Percentiles rank a stretch among this genome's conserved stretches.
Conservation (phyloP, 2,888 invertebrate species). For the Frankliniella intonsa region DNA sequence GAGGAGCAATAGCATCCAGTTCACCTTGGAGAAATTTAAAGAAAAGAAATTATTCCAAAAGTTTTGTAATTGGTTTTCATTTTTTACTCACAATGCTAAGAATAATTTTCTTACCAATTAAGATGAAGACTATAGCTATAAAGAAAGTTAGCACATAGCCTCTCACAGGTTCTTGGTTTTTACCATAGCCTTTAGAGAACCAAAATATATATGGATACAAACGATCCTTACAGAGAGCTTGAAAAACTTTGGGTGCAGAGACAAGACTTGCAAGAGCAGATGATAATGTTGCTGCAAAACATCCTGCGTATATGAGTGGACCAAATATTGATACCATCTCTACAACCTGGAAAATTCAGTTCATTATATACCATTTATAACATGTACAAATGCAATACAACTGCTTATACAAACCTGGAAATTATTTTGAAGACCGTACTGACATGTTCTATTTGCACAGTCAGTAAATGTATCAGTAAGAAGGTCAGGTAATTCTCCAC, state of each 20-base stretch:
- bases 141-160: conserved; percentile 90
- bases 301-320: conserved; percentile 92
- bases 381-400: no score
- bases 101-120: conserved; percentile 64
- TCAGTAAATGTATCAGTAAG: conserved; percentile 54
- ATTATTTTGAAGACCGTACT: conserved; percentile 71
- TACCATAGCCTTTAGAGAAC: conserved; percentile 84
- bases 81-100: conserved; percentile 29
- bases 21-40: conserved; percentile 56
- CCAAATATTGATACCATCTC: conserved; percentile 79
- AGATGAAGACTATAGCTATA: conserved; percentile 78
- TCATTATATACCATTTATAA: no score
- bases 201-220: conserved; percentile 85
- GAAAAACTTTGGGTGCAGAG: conserved; percentile 91
- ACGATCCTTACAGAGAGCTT: conserved; percentile 91
- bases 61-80: conserved; percentile 12
- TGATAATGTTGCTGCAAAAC: conserved; percentile 94
- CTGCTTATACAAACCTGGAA: conserved; percentile 57
- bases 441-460: conserved; percentile 54
- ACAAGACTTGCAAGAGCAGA: conserved; percentile 94
- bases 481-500: conserved; percentile 61
- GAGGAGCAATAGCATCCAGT: conserved; percentile 81
- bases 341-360: conserved; percentile 59
- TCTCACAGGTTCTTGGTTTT: conserved; percentile 76
- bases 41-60: conserved; percentile 33